Percentiles rank a stretch among this genome's conserved stretches.
phyloP scores from a whole-genome alignment of 2,113 vertebrate species.

The Tachysurus vachellii region DNA sequence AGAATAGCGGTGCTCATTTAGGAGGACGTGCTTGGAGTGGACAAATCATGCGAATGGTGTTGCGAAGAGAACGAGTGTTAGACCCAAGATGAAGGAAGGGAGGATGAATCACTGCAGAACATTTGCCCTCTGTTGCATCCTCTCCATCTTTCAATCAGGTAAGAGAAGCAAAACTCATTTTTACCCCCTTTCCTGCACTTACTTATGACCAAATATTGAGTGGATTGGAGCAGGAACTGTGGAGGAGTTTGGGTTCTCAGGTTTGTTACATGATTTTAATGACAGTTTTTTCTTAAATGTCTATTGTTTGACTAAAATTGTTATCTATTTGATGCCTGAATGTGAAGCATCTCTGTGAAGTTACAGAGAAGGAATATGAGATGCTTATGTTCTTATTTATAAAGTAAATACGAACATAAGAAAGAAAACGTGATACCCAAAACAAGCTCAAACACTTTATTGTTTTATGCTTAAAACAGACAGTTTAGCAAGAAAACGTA shows the following conservation, averaged over 20 bases:
- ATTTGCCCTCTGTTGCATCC: constrained; percentile 68
- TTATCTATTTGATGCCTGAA: not conserved
- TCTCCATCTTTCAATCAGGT: constrained; percentile 77
- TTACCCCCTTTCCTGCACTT: not conserved
- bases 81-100: constrained; percentile 86
- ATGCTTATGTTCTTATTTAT: not conserved
- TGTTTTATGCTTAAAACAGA: not conserved
- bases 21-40: constrained; percentile 78
- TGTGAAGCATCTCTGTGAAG: not conserved
- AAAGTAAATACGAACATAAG: not conserved
- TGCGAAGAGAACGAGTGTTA: constrained; percentile 72
- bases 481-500: not conserved
- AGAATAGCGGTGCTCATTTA: constrained; percentile 76
- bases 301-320: not conserved
- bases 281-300: not conserved
- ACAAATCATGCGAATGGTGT: constrained; percentile 83
- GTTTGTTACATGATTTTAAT: not conserved
- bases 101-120: constrained; percentile 68
- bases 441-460: not conserved
- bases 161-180: constrained; percentile 55
- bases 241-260: not conserved
- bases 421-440: not conserved
- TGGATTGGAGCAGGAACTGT: not conserved
- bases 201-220: not conserved
- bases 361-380: not conserved